A percentile compares a stretch with the other conserved stretches of the same genome.
Evolutionary conservation across 2,113 vertebrate species (phyloP).

Genomic region (Stegastes partitus): DNA sequence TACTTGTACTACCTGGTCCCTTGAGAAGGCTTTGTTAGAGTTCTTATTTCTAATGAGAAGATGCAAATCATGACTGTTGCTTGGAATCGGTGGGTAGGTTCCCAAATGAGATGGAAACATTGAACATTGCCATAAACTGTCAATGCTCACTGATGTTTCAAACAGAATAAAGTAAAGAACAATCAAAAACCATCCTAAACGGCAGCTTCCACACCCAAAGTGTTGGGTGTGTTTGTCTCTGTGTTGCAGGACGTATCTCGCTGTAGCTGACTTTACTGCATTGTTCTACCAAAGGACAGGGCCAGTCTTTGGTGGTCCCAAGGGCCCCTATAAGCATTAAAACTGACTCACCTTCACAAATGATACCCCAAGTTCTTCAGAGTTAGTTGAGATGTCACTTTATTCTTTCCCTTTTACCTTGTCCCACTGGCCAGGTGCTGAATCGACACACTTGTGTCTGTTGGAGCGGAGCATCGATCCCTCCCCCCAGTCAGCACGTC

Average conservation of each 20-base stretch:
- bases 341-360: slow-evolving; percentile 75
- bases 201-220: background rate
- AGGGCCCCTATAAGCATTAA: slow-evolving; percentile 51
- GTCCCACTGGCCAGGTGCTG: slow-evolving; percentile 75
- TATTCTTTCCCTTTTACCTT: slow-evolving; percentile 51
- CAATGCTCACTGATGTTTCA: too few relatives aligned
- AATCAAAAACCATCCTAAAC: background rate
- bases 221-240: slow-evolving; percentile 11
- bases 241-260: background rate
- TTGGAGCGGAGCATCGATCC: slow-evolving; percentile 77
- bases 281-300: slow-evolving; percentile 54
- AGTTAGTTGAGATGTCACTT: slow-evolving; percentile 62
- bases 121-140: too few relatives aligned
- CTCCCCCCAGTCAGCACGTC: slow-evolving; percentile 58
- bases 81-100: background rate
- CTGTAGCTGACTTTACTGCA: slow-evolving; percentile 49
- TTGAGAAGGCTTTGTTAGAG: too few relatives aligned
- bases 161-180: background rate
- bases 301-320: slow-evolving; percentile 35
- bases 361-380: slow-evolving; percentile 62
- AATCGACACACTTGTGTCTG: slow-evolving; percentile 79
- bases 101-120: background rate
- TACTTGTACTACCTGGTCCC: too few relatives aligned
- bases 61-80: too few relatives aligned
- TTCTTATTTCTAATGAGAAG: too few relatives aligned